Conservation (phyloP, 2,797 vertebrate genomes). For the Macropus fuliginosus region DNA sequence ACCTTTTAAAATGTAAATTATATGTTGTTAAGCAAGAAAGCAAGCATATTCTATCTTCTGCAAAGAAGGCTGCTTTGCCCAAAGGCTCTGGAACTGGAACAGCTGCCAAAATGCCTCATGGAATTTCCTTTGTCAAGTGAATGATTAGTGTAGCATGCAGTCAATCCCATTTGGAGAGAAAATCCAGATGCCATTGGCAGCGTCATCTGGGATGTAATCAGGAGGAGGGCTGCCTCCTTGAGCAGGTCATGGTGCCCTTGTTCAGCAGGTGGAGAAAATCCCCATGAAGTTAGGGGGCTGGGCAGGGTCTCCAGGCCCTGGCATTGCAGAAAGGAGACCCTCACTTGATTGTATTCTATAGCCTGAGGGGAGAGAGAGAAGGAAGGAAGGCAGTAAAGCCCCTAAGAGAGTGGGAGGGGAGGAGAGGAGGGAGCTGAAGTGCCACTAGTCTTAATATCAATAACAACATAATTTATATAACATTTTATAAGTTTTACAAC, state of each 20-base stretch:
- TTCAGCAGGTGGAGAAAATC: background rate
- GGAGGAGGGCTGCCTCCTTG: background rate
- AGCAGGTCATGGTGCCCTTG: background rate
- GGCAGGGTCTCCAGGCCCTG: background rate
- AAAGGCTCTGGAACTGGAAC: constrained; percentile 25
- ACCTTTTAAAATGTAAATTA: constrained; percentile 5
- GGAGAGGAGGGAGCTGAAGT: background rate
- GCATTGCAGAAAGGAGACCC: background rate
- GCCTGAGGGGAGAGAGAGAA: background rate
- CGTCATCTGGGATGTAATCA: background rate
- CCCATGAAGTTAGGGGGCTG: background rate
- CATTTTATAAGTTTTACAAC: background rate
- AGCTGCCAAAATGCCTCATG: constrained; percentile 25
- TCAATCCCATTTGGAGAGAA: background rate
- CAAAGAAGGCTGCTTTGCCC: background rate
- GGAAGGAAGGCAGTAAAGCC: background rate
- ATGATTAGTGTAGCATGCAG: constrained; percentile 54
- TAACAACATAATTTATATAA: background rate
- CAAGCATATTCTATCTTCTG: constrained; percentile 34
- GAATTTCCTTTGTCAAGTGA: constrained; percentile 56
- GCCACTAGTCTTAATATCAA: too few species aligned
- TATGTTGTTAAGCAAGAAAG: background rate
- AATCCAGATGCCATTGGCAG: background rate
- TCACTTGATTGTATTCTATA: background rate
- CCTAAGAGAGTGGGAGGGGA: background rate